Percentiles rank a stretch among this genome's conserved stretches.
These are phyloP conservation scores for Dendrolimus pini DNA, from an alignment of 2,888 invertebrate genomes.

Conservation along the genomic window DNA sequence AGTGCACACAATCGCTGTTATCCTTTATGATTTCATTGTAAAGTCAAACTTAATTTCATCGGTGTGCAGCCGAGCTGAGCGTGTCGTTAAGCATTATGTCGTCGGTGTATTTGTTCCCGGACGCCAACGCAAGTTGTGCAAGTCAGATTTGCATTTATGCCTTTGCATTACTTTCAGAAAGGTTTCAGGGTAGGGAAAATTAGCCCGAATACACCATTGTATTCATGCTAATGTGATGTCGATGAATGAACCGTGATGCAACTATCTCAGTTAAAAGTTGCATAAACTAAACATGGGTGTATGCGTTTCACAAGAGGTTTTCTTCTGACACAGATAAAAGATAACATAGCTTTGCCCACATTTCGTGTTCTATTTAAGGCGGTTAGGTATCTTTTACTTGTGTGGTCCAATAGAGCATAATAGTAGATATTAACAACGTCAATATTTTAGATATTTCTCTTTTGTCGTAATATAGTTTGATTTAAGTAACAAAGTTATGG, in stretches of 20 bases:
- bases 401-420: neutral
- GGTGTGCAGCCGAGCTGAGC: constrained; percentile 4
- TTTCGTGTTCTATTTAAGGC: neutral
- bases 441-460: no score
- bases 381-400: neutral
- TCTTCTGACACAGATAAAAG: constrained; percentile 16
- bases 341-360: constrained; percentile 13
- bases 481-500: no score
- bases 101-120: constrained; percentile 22
- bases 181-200: constrained; percentile 30
- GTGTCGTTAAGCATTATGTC: constrained; percentile 24
- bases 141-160: constrained; percentile 33
- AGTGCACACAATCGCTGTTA: neutral
- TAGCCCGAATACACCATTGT: constrained; percentile 34
- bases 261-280: constrained; percentile 29
- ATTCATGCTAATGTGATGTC: constrained; percentile 38
- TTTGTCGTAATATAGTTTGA: neutral
- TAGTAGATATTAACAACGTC: neutral
- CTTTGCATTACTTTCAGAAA: constrained; percentile 42
- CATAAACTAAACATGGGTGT: constrained; percentile 21
- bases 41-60: constrained; percentile 18
- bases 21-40: constrained; percentile 5
- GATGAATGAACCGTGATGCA: constrained; percentile 37
- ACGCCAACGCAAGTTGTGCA: constrained; percentile 33
- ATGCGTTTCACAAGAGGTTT: constrained; percentile 19